Percentiles rank a stretch among this genome's conserved stretches.
Conservation (phyloP, 2,888 invertebrate species). For the Frankliniella fusca region DNA sequence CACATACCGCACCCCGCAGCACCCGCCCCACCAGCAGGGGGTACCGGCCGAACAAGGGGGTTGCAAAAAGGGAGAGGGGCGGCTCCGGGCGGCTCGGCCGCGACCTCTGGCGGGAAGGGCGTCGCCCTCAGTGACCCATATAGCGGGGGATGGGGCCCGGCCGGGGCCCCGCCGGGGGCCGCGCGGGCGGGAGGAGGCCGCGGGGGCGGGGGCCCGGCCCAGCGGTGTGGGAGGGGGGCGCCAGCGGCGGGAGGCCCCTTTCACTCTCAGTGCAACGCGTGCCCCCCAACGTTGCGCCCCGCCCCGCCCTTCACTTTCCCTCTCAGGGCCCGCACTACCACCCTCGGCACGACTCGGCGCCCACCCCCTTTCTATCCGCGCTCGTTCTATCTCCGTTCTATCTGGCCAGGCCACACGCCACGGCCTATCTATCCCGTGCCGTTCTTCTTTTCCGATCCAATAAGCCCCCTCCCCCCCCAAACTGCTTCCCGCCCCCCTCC, state of each 20-base stretch:
- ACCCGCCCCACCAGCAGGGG: neutral
- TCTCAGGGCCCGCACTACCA: neutral
- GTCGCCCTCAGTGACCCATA: slow-evolving; percentile 21
- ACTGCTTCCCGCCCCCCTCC: slow-evolving; percentile 32
- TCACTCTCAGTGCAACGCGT: slow-evolving; percentile 10
- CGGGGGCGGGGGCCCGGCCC: no score
- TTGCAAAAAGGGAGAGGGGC: neutral
- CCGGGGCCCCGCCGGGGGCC: neutral
- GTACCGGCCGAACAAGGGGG: neutral
- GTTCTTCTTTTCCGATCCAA: slow-evolving; percentile 22
- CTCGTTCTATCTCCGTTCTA: slow-evolving; percentile 6
- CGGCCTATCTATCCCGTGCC: neutral
- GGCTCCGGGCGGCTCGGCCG: neutral
- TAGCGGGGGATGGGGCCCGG: slow-evolving; percentile 11
- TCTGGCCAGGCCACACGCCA: neutral
- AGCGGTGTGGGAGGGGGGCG: neutral
- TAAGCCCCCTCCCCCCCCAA: neutral
- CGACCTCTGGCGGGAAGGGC: slow-evolving; percentile 2
- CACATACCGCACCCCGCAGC: neutral
- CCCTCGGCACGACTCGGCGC: neutral
- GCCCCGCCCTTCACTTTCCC: slow-evolving; percentile 28
- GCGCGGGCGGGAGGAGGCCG: neutral
- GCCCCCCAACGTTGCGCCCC: neutral
- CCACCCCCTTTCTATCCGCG: slow-evolving; percentile 28
- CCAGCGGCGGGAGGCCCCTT: neutral